A percentile compares a stretch with the other conserved stretches of the same genome.
Evolutionary conservation across 2,797 vertebrate genomes (phyloP).

Genomic region (Buphagus erythrorhynchus): DNA sequence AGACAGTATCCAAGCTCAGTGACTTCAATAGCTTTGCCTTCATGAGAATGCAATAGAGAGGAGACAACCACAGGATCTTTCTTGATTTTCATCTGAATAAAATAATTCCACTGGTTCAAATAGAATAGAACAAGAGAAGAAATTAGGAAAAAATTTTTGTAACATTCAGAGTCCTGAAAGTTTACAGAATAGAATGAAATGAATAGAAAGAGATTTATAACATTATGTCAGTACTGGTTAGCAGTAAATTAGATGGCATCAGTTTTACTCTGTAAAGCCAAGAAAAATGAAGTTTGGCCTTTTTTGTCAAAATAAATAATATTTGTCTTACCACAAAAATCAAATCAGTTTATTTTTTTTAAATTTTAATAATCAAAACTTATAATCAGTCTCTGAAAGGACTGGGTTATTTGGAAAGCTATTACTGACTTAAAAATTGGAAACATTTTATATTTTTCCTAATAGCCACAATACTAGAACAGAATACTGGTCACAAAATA

Average conservation of each 20-base stretch:
- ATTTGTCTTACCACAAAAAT: neutral
- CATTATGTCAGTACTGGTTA: neutral
- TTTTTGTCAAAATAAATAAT: neutral
- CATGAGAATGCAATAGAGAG: neutral
- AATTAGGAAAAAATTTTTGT: neutral
- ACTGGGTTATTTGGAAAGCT: neutral
- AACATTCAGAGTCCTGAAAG: neutral
- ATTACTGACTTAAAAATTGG: neutral
- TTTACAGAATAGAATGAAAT: neutral
- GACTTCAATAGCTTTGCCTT: neutral
- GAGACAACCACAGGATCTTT: neutral
- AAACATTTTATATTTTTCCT: neutral
- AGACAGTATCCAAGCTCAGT: neutral
- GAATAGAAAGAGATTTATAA: neutral
- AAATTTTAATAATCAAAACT: neutral
- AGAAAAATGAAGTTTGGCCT: accelerated
- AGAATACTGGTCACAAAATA: neutral
- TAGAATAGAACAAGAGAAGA: neutral
- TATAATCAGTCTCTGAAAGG: neutral
- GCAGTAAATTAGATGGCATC: neutral
- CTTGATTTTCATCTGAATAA: neutral
- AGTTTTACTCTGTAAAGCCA: neutral
- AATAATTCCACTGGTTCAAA: neutral
- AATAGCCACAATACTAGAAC: neutral
- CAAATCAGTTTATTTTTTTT: neutral